These are phyloP conservation scores for Steatornis caripensis DNA, from an alignment of 2,113 vertebrate species.

Conservation along the genomic window DNA sequence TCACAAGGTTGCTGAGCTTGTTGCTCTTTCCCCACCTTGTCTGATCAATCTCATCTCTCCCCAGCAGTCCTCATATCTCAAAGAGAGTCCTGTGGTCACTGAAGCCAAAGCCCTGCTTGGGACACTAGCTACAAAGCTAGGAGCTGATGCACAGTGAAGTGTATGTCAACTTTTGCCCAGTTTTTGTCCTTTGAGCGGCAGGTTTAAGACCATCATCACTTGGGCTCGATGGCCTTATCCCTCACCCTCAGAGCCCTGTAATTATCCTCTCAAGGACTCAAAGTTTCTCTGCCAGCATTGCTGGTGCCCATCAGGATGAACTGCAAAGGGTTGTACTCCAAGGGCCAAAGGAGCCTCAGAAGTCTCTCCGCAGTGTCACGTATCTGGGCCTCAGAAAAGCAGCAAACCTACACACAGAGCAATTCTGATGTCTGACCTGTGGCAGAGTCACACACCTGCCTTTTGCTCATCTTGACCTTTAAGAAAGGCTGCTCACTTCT, in stretches of 20 bases:
- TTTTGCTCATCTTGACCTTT: not conserved
- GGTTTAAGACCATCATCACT: not conserved
- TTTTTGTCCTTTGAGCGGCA: not conserved
- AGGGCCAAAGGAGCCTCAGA: not conserved
- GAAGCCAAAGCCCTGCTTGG: not conserved
- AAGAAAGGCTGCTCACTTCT: not conserved
- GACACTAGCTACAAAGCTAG: not conserved
- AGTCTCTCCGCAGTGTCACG: not conserved
- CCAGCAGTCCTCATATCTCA: not conserved
- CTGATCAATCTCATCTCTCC: not conserved
- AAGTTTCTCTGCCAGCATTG: not conserved
- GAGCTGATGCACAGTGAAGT: not conserved
- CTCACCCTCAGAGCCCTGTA: not conserved
- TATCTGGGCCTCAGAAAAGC: not conserved
- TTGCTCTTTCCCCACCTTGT: not conserved
- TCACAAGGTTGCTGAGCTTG: not conserved
- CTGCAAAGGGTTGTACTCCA: not conserved
- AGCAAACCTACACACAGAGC: not conserved
- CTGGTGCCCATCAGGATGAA: not conserved
- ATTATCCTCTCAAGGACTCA: not conserved
- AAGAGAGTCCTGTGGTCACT: not conserved
- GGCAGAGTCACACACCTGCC: not conserved
- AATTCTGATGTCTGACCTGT: not conserved
- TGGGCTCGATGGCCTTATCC: not conserved
- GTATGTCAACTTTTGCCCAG: not conserved